phyloP scores from a whole-genome alignment of 2,113 vertebrate genomes.

The Todiramphus saurophagus region DNA sequence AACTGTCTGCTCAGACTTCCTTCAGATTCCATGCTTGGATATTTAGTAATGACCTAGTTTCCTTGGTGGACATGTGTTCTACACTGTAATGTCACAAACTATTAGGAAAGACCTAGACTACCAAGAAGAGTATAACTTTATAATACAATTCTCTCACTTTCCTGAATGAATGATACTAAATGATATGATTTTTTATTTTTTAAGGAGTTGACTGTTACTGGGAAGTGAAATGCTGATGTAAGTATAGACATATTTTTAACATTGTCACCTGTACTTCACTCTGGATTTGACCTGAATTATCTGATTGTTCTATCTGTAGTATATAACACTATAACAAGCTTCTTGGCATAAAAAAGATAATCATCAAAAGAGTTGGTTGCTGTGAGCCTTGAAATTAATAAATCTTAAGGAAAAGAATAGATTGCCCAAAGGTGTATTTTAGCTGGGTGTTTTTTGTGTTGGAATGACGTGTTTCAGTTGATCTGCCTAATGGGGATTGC shows the following conservation, averaged over 20 bases:
- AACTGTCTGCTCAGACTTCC: not conserved
- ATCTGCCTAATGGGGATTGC: not conserved
- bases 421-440: not conserved
- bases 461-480: not conserved
- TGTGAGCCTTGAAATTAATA: not conserved
- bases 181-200: not conserved
- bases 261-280: not conserved
- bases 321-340: not conserved
- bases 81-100: not conserved
- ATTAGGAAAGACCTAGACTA: not conserved
- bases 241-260: not conserved
- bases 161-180: not conserved
- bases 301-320: not conserved
- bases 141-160: not conserved
- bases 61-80: not conserved
- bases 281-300: not conserved
- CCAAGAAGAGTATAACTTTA: not conserved
- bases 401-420: not conserved
- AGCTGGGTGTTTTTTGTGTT: not conserved
- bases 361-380: not conserved
- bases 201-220: not conserved
- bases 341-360: not conserved
- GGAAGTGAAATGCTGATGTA: not conserved
- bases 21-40: not conserved
- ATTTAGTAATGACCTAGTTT: not conserved